These are phyloP conservation scores for Glaucidium brasilianum DNA, from an alignment of 2,113 vertebrate genomes.

Conservation along the genomic window DNA sequence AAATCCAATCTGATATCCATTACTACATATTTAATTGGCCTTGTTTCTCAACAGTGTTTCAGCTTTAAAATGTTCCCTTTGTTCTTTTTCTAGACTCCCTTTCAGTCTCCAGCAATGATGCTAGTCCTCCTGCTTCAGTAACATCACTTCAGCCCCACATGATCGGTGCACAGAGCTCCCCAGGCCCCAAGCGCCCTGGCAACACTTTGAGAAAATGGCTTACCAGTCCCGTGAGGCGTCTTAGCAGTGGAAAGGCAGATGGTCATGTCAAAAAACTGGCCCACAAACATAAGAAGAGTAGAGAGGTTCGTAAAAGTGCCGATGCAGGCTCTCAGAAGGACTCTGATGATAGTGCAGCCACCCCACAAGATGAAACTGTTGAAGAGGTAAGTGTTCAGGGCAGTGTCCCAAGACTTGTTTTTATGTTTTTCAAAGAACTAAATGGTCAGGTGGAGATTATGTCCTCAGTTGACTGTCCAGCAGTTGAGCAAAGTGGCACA, in stretches of 20 bases:
- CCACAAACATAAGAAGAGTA: conserved; percentile 95
- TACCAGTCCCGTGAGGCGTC: conserved; percentile 93
- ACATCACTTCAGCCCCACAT: conserved; percentile 92
- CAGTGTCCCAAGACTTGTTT: accelerated
- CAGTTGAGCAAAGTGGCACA: neutral
- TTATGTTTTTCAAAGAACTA: neutral
- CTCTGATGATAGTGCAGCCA: conserved; percentile 94
- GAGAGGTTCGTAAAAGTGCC: conserved; percentile 91
- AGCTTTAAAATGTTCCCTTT: neutral
- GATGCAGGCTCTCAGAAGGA: conserved; percentile 93
- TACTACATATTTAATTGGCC: neutral
- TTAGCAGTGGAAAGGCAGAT: conserved; percentile 96
- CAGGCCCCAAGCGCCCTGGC: conserved; percentile 94
- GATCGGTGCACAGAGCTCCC: conserved; percentile 90
- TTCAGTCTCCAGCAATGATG: conserved; percentile 93
- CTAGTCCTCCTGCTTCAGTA: conserved; percentile 88
- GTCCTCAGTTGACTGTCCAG: neutral
- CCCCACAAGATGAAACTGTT: conserved; percentile 93
- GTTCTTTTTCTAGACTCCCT: conserved; percentile 81
- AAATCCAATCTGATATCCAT: neutral
- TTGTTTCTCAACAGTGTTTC: neutral
- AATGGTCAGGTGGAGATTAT: neutral
- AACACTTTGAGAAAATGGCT: conserved; percentile 98
- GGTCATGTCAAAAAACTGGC: conserved; percentile 96
- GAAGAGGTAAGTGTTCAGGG: conserved; percentile 83